Evolutionary conservation across 2,888 invertebrate species (phyloP).

Genomic region (Troilus luridus): DNA sequence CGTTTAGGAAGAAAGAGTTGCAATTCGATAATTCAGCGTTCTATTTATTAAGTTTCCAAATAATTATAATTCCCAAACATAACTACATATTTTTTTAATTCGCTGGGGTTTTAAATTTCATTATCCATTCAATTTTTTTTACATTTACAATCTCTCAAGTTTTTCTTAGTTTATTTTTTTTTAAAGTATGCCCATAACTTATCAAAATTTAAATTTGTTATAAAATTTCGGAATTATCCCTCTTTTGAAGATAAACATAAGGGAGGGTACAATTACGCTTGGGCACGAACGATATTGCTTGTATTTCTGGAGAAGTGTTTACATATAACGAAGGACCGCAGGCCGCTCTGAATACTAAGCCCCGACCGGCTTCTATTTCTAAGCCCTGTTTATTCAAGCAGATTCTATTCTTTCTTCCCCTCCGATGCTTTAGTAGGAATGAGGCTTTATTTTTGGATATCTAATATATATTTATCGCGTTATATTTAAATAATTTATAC

Average conservation of each 20-base stretch:
- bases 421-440: not conserved
- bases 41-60: no score
- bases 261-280: not conserved
- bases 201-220: not conserved
- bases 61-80: no score
- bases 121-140: not conserved
- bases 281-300: constrained; percentile 32
- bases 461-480: not conserved
- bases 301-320: constrained; percentile 32
- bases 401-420: not conserved
- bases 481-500: no score
- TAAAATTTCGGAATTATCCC: not conserved
- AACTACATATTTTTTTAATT: not conserved
- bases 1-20: no score
- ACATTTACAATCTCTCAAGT: not conserved
- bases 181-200: not conserved
- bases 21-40: no score
- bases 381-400: not conserved
- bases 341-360: not conserved
- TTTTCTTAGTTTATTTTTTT: not conserved
- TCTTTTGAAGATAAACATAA: not conserved
- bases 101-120: not conserved
- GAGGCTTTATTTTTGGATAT: not conserved
- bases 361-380: not conserved
- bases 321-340: constrained; percentile 31